Base-by-base conservation (phyloP, 2,888 invertebrate genomes). In the Athripsodes cinereus region DNA sequence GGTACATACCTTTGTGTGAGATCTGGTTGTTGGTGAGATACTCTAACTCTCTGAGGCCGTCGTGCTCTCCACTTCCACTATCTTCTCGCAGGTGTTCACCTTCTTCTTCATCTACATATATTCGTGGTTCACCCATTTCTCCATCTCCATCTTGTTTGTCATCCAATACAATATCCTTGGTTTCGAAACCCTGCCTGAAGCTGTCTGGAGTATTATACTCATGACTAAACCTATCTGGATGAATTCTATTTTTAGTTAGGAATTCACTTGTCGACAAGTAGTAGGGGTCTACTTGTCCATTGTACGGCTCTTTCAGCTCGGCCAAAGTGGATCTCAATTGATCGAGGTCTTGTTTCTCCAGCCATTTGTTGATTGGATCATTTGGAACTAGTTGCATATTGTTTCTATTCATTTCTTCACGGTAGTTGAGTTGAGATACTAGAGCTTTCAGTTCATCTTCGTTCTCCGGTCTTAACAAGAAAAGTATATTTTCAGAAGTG, bases 51-150 rank as follows among this genome's bases (percentile, higher is more conserved):
- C 26, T 26, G 26, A 26, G 26, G 26, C 26, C 26, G 10, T 40
- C 40, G 20, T 70, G 65, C 64, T 78, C 76, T 2, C 76, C 77
- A 65, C 76, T 78, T 10, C 76, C 79, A 31, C 71, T 65, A 53
- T 79, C 79, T 51, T 73, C 69, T 2, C 72, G 69, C 47, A 71
- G 69, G 52, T 75, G 77, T 44, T 75, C 77, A n/a, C 70, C 61
- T n/a, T 71, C 73, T 35, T 77, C 79, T 67, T 81, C 81, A 58
- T 81, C 81, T 52, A 74, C 74, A 66, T 83, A 83, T 64, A 82
- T 79, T 55, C 83, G 74, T 16, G 76, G 77, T 68, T 84, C 83
- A 6, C 80, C 76, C 46, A 79, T 62, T 69, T 68, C 56, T 67
- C 68, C 44, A 66, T 67, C 57, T 0, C 64, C 60, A 0, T 65